Conservation (phyloP, 2,113 vertebrate species). For the Melanostigma gelatinosum region DNA sequence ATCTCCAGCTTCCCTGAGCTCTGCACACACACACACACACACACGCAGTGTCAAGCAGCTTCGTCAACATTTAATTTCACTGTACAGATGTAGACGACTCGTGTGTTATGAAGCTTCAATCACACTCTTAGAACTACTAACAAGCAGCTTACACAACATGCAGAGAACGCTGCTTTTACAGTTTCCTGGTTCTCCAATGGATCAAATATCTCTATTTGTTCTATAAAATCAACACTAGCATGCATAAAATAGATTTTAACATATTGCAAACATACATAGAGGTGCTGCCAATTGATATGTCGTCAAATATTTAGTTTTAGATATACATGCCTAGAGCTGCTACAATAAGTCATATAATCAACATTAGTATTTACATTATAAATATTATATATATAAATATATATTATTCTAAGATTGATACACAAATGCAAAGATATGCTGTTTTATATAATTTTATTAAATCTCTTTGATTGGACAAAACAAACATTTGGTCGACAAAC, state of each 20-base stretch:
- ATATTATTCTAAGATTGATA: background rate
- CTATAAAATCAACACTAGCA: background rate
- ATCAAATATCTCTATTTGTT: background rate
- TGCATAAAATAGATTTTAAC: too few relatives aligned
- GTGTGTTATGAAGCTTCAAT: background rate
- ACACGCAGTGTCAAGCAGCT: background rate
- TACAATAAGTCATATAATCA: background rate
- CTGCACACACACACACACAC: constrained; percentile 73
- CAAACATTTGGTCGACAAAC: background rate
- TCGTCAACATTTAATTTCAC: background rate
- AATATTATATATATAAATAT: too few relatives aligned
- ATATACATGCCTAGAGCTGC: background rate
- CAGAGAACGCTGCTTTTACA: background rate
- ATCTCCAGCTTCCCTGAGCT: constrained; percentile 92
- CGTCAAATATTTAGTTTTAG: background rate
- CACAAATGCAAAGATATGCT: background rate
- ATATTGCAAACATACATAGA: background rate
- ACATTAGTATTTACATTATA: background rate
- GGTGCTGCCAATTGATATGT: background rate
- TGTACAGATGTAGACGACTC: background rate
- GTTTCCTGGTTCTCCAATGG: background rate
- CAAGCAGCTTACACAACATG: background rate
- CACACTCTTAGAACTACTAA: background rate
- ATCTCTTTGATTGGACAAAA: background rate
- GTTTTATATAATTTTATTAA: background rate